phyloP scores from a whole-genome alignment of 2,797 vertebrate genomes.

The Tenualosa ilisha region DNA sequence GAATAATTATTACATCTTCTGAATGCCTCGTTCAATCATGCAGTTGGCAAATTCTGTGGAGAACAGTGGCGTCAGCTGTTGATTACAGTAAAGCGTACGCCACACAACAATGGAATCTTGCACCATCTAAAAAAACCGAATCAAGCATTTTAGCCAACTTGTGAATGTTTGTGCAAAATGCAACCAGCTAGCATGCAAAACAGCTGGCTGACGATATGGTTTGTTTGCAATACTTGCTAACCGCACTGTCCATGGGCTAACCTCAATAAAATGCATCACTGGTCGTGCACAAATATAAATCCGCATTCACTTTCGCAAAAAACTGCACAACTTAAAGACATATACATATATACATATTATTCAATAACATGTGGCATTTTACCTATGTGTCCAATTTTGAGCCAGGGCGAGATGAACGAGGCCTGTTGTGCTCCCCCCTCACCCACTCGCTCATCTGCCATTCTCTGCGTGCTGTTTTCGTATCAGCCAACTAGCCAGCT shows the following conservation, averaged over 20 bases:
- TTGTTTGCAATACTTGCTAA: constrained; percentile 13
- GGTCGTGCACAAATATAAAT: constrained; percentile 5
- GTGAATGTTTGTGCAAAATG: constrained; percentile 21
- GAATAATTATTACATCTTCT: constrained; percentile 52
- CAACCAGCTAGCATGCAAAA: constrained; percentile 54
- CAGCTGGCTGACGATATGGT: constrained; percentile 52
- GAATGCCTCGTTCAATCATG: constrained; percentile 33
- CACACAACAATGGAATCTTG: constrained; percentile 21
- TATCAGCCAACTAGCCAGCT: constrained; percentile 53
- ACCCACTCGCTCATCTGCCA: constrained; percentile 63
- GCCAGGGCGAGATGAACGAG: constrained; percentile 69
- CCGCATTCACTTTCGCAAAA: background rate
- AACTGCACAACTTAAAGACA: background rate
- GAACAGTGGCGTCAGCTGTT: constrained; percentile 26
- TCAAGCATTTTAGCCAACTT: background rate
- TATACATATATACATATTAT: background rate
- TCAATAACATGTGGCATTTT: constrained; percentile 60
- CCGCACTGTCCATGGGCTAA: constrained; percentile 9
- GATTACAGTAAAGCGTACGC: constrained; percentile 22
- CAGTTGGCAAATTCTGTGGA: constrained; percentile 26
- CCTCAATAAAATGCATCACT: constrained; percentile 8
- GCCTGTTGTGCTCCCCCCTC: constrained; percentile 70
- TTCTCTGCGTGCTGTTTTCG: constrained; percentile 78
- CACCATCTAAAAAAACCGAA: background rate
- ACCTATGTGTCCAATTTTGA: constrained; percentile 71